Conservation (phyloP, 1,140 invertebrate species). For the Lanistes nyassanus region DNA sequence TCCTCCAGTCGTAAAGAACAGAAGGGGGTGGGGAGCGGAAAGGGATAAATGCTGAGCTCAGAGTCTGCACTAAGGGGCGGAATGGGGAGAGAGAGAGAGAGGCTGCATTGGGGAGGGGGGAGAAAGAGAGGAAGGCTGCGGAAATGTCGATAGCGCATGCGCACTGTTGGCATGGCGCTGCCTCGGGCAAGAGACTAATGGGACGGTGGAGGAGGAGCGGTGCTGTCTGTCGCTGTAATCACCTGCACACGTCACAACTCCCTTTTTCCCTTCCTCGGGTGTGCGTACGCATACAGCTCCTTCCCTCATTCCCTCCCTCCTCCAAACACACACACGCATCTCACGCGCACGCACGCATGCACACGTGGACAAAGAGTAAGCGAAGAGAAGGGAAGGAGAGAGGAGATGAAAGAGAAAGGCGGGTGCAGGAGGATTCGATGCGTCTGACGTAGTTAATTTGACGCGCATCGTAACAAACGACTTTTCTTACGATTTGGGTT, state of each 20-base stretch:
- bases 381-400: conserved; percentile 48
- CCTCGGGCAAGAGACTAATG: too few species aligned
- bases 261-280: not conserved
- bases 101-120: not conserved
- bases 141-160: too few species aligned
- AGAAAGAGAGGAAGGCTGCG: not conserved
- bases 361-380: too few species aligned
- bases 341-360: too few species aligned
- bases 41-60: not conserved
- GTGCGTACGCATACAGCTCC: not conserved
- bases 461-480: too few species aligned
- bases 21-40: not conserved
- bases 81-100: not conserved
- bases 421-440: too few species aligned
- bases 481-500: too few species aligned
- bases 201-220: not conserved
- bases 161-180: too few species aligned
- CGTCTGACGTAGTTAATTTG: too few species aligned
- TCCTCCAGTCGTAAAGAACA: not conserved
- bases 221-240: conserved; percentile 12
- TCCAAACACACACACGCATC: conserved; percentile 4
- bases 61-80: not conserved
- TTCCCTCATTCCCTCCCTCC: too few species aligned
- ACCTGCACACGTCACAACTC: not conserved
- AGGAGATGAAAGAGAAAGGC: not conserved